A percentile compares a stretch with the other conserved stretches of the same genome.
Conservation (phyloP, 2,797 vertebrate species). For the Xenops minutus region DNA sequence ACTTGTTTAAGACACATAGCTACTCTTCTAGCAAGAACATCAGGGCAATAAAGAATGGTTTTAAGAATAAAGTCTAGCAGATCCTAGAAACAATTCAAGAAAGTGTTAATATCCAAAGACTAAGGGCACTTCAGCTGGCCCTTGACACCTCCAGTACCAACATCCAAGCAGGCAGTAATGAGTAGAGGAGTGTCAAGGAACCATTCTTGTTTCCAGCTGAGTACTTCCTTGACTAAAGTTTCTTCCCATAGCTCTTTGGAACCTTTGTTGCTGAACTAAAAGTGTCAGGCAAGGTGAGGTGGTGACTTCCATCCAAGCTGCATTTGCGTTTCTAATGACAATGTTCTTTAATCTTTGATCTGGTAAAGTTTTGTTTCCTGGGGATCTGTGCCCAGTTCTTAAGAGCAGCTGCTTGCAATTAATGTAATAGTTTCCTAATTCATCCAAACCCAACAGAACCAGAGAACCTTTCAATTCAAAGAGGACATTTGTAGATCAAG, state of each 20-base stretch:
- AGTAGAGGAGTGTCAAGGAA: neutral
- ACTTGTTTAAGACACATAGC: neutral
- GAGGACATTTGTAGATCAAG: neutral
- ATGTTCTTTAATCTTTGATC: neutral
- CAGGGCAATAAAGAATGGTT: neutral
- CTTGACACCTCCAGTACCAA: neutral
- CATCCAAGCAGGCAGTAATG: neutral
- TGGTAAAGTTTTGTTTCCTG: neutral
- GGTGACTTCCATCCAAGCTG: neutral
- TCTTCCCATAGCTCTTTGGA: neutral
- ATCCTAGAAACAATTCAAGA: neutral
- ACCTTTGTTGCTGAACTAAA: neutral
- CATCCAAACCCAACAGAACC: neutral
- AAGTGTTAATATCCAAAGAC: neutral
- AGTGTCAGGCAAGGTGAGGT: neutral
- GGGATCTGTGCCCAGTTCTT: neutral
- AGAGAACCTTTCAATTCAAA: neutral
- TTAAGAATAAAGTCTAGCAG: neutral
- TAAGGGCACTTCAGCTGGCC: neutral
- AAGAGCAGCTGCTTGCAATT: neutral
- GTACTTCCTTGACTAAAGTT: neutral
- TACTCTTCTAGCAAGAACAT: neutral
- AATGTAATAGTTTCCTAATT: neutral
- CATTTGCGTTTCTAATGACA: neutral
- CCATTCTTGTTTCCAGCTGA: neutral